Conservation (phyloP, 35 echinoderm and acorn worm species). For the Heliocidaris tuberculata region DNA sequence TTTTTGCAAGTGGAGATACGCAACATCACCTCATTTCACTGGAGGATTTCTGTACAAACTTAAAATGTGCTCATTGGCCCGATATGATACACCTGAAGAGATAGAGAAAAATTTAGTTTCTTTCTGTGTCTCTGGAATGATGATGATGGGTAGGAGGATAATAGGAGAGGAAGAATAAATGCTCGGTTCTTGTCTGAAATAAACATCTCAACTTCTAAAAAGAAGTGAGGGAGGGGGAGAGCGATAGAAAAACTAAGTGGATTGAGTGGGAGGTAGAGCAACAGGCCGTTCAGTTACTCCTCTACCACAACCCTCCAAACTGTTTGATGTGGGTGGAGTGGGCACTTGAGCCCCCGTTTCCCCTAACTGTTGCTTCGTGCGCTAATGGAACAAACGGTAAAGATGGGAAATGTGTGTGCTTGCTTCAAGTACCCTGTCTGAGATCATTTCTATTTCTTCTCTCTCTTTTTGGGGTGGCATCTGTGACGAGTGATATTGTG, state of each 20-base stretch:
- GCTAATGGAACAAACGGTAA: background rate
- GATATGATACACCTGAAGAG: too few species aligned
- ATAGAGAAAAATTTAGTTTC: too few species aligned
- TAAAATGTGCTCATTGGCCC: too few species aligned
- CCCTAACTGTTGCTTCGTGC: conserved; percentile 19
- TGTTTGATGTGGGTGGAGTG: conserved; percentile 51
- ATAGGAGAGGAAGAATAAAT: background rate
- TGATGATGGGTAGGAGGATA: too few species aligned
- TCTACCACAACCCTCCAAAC: background rate
- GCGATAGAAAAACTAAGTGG: conserved; percentile 9
- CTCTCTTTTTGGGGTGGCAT: background rate
- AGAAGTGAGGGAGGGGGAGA: background rate
- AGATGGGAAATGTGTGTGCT: background rate
- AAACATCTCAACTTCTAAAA: background rate
- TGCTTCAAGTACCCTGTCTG: background rate
- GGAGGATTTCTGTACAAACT: too few species aligned
- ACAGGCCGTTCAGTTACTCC: background rate
- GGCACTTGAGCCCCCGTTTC: conserved; percentile 26
- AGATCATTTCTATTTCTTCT: background rate
- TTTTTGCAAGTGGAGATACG: too few species aligned
- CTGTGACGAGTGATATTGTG: background rate
- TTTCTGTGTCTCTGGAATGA: too few species aligned
- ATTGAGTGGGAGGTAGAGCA: conserved; percentile 9
- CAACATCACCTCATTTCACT: too few species aligned
- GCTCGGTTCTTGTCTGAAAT: background rate